A percentile compares a stretch with the other conserved stretches of the same genome.
These are phyloP conservation scores for Mythimna vitellina DNA, from an alignment of 2,888 invertebrate genomes.

Conservation along the genomic window DNA sequence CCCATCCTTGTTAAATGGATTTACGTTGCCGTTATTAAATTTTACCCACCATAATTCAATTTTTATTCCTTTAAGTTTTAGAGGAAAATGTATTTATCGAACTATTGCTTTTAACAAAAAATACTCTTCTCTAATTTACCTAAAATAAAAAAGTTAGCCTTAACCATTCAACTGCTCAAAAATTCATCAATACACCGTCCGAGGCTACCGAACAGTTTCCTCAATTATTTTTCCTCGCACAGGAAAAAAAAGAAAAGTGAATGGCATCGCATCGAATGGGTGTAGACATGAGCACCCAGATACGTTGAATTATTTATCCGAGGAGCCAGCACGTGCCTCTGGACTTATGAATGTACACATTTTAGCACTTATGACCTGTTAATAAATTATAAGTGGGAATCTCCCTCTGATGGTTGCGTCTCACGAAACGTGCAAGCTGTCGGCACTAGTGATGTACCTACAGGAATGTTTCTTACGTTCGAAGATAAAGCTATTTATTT, in stretches of 20 bases:
- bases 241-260: slow-evolving; percentile 70
- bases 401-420: slow-evolving; percentile 78
- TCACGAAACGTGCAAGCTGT: slow-evolving; percentile 75
- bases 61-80: slow-evolving; percentile 1
- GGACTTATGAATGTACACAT: slow-evolving; percentile 89
- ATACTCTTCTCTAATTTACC: not conserved
- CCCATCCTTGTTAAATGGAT: slow-evolving; percentile 30
- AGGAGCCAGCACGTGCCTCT: slow-evolving; percentile 77
- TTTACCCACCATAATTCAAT: slow-evolving; percentile 13
- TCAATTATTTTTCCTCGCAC: slow-evolving; percentile 71
- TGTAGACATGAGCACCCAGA: slow-evolving; percentile 69
- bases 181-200: slow-evolving; percentile 54
- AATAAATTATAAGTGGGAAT: slow-evolving; percentile 88
- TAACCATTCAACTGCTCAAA: slow-evolving; percentile 35
- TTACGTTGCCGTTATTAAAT: slow-evolving; percentile 22
- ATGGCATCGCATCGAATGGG: slow-evolving; percentile 77
- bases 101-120: not conserved
- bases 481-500: slow-evolving; percentile 5
- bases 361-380: slow-evolving; percentile 89
- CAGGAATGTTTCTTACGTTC: slow-evolving; percentile 27
- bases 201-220: slow-evolving; percentile 50
- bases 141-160: slow-evolving; percentile 6
- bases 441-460: slow-evolving; percentile 37
- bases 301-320: slow-evolving; percentile 85
- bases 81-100: not conserved